These are phyloP conservation scores for Ditylenchus weischeri DNA, from an alignment of 2,888 invertebrate species.

Conservation along the genomic window DNA sequence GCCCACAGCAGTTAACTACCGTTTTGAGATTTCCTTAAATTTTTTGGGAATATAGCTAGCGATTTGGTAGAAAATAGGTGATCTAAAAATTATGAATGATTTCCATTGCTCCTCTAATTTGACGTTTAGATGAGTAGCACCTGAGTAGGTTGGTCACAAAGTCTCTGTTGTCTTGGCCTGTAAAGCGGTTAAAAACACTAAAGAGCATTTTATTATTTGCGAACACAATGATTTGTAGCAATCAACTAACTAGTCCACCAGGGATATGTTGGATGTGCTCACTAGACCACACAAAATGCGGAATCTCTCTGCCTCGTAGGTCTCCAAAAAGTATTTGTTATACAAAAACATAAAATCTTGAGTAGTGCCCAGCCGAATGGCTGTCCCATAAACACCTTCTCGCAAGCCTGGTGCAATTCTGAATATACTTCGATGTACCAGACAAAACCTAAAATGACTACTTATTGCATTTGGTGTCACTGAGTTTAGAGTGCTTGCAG, in stretches of 20 bases:
- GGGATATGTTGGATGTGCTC: conserved; percentile 20
- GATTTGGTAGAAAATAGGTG: conserved; percentile 22
- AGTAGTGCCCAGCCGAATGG: conserved; percentile 35
- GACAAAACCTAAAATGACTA: conserved; percentile 17
- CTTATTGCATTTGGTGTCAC: conserved; percentile 37
- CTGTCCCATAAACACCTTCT: conserved; percentile 34
- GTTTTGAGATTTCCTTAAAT: conserved; percentile 12
- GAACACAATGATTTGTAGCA: too few relatives aligned
- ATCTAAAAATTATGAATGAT: conserved; percentile 17
- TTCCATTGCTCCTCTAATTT: too few relatives aligned
- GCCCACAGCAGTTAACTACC: not conserved
- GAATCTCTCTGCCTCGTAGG: conserved; percentile 34
- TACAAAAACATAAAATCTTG: conserved; percentile 41
- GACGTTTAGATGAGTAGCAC: not conserved
- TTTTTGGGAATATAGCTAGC: conserved; percentile 17
- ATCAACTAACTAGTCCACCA: conserved; percentile 16
- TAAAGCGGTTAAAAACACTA: too few relatives aligned
- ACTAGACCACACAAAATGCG: conserved; percentile 34
- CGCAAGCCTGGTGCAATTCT: conserved; percentile 37
- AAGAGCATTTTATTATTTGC: too few relatives aligned
- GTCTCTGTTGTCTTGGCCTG: too few relatives aligned
- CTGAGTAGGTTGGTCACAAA: too few relatives aligned
- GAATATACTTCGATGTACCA: conserved; percentile 7
- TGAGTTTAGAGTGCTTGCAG: conserved; percentile 31
- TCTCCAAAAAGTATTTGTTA: conserved; percentile 35